A percentile compares a stretch with the other conserved stretches of the same genome.
phyloP scores from a whole-genome alignment of 53 echinoderm and acorn worm species.

The Paelopatides confundens region DNA sequence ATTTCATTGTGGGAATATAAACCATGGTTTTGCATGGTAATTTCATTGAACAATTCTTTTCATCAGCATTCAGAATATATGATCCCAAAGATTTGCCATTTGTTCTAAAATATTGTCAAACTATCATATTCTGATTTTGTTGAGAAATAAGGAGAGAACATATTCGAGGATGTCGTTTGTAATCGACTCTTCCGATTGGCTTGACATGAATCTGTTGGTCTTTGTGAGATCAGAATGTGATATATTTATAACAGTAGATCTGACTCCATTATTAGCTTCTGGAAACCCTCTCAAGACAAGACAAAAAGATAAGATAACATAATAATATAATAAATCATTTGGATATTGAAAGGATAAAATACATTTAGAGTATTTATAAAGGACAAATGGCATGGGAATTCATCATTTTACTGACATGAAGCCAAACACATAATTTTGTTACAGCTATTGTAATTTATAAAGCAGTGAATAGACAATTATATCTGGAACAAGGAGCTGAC shows the following conservation, averaged over 20 bases:
- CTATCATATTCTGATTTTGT: background rate
- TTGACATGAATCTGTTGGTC: conserved; percentile 40
- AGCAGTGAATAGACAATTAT: no score
- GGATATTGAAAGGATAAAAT: no score
- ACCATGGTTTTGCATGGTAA: background rate
- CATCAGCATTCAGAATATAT: background rate
- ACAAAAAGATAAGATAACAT: no score
- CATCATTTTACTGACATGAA: no score
- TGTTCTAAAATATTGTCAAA: background rate
- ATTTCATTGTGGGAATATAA: no score
- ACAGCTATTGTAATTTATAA: no score
- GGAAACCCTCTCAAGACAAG: background rate
- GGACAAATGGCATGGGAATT: no score
- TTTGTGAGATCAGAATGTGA: background rate
- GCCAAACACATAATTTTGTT: no score
- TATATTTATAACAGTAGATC: background rate
- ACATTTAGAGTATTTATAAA: no score
- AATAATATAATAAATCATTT: no score
- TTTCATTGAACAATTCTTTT: background rate
- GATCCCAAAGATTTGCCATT: background rate
- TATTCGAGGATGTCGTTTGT: conserved; percentile 2
- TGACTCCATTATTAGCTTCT: background rate
- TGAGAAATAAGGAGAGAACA: background rate
- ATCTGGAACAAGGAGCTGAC: no score
- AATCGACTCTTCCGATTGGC: conserved; percentile 36